A percentile compares a stretch with the other conserved stretches of the same genome.
Conservation (phyloP, 2,888 invertebrate species). For the Zaprionus obscuricornis region DNA sequence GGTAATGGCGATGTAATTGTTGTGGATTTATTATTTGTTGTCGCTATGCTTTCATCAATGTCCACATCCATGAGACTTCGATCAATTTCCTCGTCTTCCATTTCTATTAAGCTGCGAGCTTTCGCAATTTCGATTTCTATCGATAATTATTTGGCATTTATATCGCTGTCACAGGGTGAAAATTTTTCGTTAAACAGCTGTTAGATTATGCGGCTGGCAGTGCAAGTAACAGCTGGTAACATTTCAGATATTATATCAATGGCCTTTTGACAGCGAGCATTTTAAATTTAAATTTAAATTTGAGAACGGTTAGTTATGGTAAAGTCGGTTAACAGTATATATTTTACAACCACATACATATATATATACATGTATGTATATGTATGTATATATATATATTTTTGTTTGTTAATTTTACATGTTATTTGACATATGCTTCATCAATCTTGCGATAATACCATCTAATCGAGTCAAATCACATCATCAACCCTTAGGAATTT, state of each 20-base stretch:
- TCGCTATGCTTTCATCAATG: constrained; percentile 44
- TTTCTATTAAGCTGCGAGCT: constrained; percentile 80
- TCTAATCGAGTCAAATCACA: constrained; percentile 59
- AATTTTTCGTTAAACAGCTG: neutral
- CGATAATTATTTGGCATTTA: constrained; percentile 23
- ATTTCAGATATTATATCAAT: no score
- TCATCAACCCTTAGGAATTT: constrained; percentile 41
- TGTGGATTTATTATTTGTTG: constrained; percentile 8
- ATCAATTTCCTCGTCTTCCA: constrained; percentile 86
- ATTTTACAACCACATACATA: no score
- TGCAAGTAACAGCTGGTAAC: neutral
- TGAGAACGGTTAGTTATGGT: neutral
- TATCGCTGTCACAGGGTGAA: constrained; percentile 28
- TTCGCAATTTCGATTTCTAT: constrained; percentile 47
- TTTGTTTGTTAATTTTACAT: constrained; percentile 31
- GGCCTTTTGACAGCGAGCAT: neutral
- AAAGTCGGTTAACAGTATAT: no score
- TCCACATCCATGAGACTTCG: constrained; percentile 72
- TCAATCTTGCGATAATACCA: constrained; percentile 61
- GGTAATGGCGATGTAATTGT: constrained; percentile 9
- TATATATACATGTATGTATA: constrained; percentile 4
- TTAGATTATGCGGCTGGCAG: constrained; percentile 18
- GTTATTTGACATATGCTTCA: constrained; percentile 57
- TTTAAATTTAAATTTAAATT: neutral
- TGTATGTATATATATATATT: neutral